Evolutionary conservation across 2,888 invertebrate genomes (phyloP).

Genomic region (Athalia rosae): DNA sequence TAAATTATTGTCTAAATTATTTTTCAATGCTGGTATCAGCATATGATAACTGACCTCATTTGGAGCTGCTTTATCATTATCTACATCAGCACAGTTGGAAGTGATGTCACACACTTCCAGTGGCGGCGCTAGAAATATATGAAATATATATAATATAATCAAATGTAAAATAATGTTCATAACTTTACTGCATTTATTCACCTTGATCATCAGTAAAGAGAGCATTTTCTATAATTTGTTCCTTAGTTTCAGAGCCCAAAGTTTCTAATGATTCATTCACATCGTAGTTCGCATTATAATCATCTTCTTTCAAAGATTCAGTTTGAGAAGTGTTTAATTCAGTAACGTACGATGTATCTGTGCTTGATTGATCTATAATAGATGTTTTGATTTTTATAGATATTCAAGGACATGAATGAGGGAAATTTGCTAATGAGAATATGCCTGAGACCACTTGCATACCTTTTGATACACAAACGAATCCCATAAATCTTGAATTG

Average conservation of each 20-base stretch:
- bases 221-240: constrained; percentile 9
- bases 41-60: constrained; percentile 20
- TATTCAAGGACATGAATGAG: too few species aligned
- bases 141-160: background rate
- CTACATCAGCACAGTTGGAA: constrained; percentile 44
- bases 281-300: constrained; percentile 45
- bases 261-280: constrained; percentile 40
- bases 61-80: constrained; percentile 12
- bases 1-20: background rate
- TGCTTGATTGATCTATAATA: constrained; percentile 32
- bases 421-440: too few species aligned
- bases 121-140: constrained; percentile 25
- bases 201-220: constrained; percentile 5
- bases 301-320: constrained; percentile 50
- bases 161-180: background rate
- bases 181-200: background rate
- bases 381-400: background rate
- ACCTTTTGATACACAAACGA: background rate
- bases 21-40: constrained; percentile 5
- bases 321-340: constrained; percentile 30
- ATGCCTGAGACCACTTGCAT: background rate
- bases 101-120: constrained; percentile 35
- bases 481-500: too few species aligned
- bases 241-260: background rate
- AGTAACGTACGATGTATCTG: background rate